phyloP scores from a whole-genome alignment of 92 coral and sea anemone species.

The Epizoanthus ramosus region DNA sequence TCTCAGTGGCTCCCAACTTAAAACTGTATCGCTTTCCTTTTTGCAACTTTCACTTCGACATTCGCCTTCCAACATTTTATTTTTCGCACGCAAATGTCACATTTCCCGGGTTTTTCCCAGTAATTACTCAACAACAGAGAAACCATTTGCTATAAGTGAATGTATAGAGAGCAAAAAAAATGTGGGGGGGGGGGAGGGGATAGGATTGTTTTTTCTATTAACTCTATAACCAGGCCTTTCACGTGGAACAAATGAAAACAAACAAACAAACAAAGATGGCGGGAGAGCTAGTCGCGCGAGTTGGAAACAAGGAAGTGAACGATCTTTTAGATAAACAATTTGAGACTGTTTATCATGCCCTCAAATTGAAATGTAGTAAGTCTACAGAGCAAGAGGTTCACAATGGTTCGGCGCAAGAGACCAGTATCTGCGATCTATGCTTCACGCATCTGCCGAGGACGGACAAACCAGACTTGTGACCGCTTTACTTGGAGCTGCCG shows the following conservation, averaged over 20 bases:
- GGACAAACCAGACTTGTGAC: constrained; percentile 5
- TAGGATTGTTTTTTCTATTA: not conserved
- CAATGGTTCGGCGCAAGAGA: not conserved
- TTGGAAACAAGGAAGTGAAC: constrained; percentile 4
- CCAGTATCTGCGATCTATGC: constrained; percentile 11
- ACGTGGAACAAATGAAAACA: constrained; percentile 1
- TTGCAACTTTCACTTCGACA: too few species aligned
- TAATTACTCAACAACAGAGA: too few species aligned
- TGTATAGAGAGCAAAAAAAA: too few species aligned
- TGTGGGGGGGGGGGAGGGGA: too few species aligned
- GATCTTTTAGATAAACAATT: constrained; percentile 1
- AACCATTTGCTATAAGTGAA: too few species aligned
- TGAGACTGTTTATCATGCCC: not conserved
- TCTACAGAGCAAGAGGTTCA: constrained; percentile 1
- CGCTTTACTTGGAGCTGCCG: not conserved
- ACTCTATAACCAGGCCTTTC: not conserved
- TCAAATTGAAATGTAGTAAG: not conserved
- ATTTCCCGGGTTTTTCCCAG: too few species aligned
- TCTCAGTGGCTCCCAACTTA: too few species aligned
- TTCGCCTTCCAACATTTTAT: too few species aligned
- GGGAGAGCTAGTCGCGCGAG: not conserved
- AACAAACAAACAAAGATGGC: not conserved
- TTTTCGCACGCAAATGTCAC: too few species aligned
- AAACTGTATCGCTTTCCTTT: too few species aligned
- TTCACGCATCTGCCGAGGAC: constrained; percentile 11